These are phyloP conservation scores for Hydractinia echinata DNA, from an alignment of 30 jellyfish, hydroid and myxozoan species.

Conservation along the genomic window DNA sequence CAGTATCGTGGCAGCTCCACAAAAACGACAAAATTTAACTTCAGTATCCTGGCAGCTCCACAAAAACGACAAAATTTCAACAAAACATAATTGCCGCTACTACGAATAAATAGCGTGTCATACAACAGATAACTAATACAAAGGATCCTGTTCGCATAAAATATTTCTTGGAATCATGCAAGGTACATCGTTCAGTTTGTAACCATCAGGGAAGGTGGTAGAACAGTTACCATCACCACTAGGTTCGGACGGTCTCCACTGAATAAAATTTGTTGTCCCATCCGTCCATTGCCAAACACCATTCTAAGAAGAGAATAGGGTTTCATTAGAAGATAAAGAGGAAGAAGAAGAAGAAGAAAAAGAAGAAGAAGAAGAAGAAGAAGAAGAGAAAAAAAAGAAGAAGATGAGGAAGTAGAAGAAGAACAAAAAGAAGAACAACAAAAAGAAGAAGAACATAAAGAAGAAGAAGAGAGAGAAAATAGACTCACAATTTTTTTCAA, in stretches of 20 bases:
- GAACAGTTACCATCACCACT: constrained; percentile 17
- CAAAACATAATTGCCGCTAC: too few species aligned
- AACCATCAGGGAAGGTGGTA: constrained; percentile 11
- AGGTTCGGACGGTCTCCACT: constrained; percentile 14
- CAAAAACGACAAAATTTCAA: too few species aligned
- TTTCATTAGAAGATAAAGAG: neutral
- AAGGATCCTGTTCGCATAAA: constrained; percentile 2
- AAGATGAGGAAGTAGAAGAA: neutral
- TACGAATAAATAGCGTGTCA: too few species aligned
- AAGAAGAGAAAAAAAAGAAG: neutral
- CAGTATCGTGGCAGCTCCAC: too few species aligned
- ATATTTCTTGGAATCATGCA: neutral
- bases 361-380: neutral
- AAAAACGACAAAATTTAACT: too few species aligned
- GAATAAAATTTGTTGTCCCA: constrained; percentile 4
- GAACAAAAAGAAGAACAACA: neutral
- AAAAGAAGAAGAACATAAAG: neutral
- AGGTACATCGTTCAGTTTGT: neutral
- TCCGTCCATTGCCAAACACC: constrained; percentile 15
- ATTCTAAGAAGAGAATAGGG: neutral
- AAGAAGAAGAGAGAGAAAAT: too few species aligned
- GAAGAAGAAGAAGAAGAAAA: neutral
- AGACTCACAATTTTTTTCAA: neutral
- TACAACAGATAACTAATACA: neutral
- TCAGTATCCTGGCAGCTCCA: too few species aligned